phyloP scores from a whole-genome alignment of 1,140 invertebrate species.

The Stegodyphus dumicola region DNA sequence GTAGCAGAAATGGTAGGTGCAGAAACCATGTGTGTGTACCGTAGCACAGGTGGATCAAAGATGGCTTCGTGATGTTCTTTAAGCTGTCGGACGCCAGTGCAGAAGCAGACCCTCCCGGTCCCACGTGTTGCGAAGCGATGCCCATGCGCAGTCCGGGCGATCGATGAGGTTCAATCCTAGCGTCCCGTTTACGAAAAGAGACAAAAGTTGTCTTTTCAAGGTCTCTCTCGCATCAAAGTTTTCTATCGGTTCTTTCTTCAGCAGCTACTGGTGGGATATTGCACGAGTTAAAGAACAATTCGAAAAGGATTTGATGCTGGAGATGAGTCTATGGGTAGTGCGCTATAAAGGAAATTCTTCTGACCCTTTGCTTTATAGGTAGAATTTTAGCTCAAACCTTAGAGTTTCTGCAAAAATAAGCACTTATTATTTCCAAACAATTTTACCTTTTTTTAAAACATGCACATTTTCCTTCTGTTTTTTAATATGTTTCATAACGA shows the following conservation, averaged over 20 bases:
- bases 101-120: slow-evolving; percentile 12
- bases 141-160: slow-evolving; percentile 13
- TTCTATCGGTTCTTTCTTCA: slow-evolving; percentile 23
- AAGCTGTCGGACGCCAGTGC: slow-evolving; percentile 11
- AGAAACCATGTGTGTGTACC: slow-evolving; percentile 28
- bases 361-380: too few relatives aligned
- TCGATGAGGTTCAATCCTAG: slow-evolving; percentile 29
- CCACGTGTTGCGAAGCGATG: slow-evolving; percentile 51
- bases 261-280: neutral
- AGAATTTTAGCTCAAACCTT: too few relatives aligned
- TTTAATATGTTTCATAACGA: too few relatives aligned
- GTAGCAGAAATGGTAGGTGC: slow-evolving; percentile 48
- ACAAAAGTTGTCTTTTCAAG: slow-evolving; percentile 50
- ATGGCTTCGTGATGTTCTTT: slow-evolving; percentile 46
- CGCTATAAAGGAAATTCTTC: too few relatives aligned
- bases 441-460: too few relatives aligned
- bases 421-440: too few relatives aligned
- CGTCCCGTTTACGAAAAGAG: slow-evolving; percentile 54
- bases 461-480: too few relatives aligned
- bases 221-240: slow-evolving; percentile 46
- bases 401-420: too few relatives aligned
- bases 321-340: too few relatives aligned
- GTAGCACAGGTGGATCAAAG: slow-evolving; percentile 57
- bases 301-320: too few relatives aligned
- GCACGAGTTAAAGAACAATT: neutral